Evolutionary conservation across 2,888 invertebrate genomes (phyloP), one percentile per base, ranked within the genome.

Genomic region (Choristoneura rosaceana): DNA sequence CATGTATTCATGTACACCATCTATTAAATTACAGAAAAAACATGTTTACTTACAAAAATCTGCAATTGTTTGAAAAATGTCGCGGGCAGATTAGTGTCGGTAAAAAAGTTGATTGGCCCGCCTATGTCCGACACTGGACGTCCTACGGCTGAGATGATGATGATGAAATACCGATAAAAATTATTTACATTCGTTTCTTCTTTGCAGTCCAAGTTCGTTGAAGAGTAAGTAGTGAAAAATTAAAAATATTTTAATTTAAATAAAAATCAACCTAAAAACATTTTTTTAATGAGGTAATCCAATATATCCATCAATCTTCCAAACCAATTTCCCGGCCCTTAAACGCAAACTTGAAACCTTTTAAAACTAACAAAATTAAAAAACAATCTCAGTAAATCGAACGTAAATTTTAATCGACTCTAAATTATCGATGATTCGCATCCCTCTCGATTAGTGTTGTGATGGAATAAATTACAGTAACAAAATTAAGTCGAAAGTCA

Each of bases 381-480:
- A 10, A 45, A 15, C 65, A 60, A n/a, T 59, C 41, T 65, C 25
- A 7, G 25, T 59, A 59, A 59, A 59, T 59, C 34, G 58, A 33
- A n/a, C 43, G 43, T 52, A 52, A 52, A 52, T 52, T 52, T 52
- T 52, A 52, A 59, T 62, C 33, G 62, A 58, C 63, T 68, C 17
- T 62, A 43, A 34, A 58, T 62, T 50, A 68, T 68, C 65, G 60
- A 70, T 66, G 60, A 43, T n/a, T 43, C 25, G 59, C 65, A 52
- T 60, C 45, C 4, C 62, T 61, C n/a, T 58, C 45, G 65, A 66
- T 66, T 68, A 71, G 67, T 67, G 62, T 25, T 15, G 62, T 7
- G 69, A 69, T 43, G 69, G 67, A 64, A 64, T 64, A 64, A 64
- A 64, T 64, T 64, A 50, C 33, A 59, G 59, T 59, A 59, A 61